These are phyloP conservation scores for Diachasmimorpha longicaudata DNA, from an alignment of 1,140 invertebrate species.

Conservation along the genomic window DNA sequence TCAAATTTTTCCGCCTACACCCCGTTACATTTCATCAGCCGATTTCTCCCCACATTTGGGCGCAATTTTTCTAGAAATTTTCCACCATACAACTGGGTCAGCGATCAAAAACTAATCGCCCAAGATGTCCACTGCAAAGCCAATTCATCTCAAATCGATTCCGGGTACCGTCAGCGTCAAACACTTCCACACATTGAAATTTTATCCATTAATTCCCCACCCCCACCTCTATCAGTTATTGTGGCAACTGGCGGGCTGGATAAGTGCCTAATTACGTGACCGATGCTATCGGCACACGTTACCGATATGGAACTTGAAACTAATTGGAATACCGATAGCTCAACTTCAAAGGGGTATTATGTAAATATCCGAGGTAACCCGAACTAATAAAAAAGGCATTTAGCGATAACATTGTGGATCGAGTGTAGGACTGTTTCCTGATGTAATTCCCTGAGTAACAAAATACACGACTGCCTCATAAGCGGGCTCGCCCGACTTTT, in stretches of 20 bases:
- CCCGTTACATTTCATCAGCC: too few relatives aligned
- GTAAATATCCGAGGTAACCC: conserved; percentile 3
- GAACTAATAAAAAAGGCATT: conserved; percentile 23
- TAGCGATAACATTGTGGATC: not conserved
- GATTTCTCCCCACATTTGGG: too few relatives aligned
- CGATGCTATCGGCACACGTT: conserved; percentile 27
- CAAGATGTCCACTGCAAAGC: not conserved
- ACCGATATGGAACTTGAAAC: conserved; percentile 36
- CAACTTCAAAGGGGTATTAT: not conserved
- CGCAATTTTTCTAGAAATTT: not conserved
- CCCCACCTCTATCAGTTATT: not conserved
- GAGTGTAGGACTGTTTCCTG: not conserved
- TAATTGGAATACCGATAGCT: conserved; percentile 42
- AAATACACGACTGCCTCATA: not conserved
- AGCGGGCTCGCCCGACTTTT: conserved; percentile 20
- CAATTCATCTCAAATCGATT: conserved; percentile 2
- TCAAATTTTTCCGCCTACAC: too few relatives aligned
- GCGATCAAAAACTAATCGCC: not conserved
- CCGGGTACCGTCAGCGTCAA: not conserved
- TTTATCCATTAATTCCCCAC: not conserved
- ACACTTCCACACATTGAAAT: not conserved
- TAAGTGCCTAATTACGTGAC: conserved; percentile 45
- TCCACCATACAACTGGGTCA: not conserved
- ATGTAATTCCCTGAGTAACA: not conserved
- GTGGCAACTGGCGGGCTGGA: conserved; percentile 29